Conservation (phyloP, 2,888 invertebrate species). For the Heliothis peltigera region DNA sequence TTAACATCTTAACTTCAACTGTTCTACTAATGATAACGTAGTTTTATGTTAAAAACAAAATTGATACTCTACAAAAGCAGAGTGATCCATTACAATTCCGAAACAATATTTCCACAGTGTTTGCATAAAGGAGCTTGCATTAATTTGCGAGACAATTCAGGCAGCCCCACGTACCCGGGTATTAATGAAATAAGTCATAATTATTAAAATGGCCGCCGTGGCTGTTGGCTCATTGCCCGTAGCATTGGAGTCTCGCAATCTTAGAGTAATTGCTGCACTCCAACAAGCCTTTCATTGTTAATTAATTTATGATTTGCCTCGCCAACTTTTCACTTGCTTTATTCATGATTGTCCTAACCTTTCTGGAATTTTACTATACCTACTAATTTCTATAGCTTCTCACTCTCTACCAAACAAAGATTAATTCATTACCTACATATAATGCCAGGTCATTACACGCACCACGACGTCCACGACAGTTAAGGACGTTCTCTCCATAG, state of each 20-base stretch:
- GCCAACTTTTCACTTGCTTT: slow-evolving; percentile 74
- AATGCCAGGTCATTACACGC: no score
- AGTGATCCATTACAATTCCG: slow-evolving; percentile 17
- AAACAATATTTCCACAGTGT: slow-evolving; percentile 34
- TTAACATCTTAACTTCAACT: no score
- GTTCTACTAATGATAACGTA: no score
- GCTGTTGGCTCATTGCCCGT: slow-evolving; percentile 81
- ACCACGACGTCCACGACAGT: no score
- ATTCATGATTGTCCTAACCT: slow-evolving; percentile 23
- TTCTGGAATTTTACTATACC: slow-evolving; percentile 2
- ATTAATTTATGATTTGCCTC: slow-evolving; percentile 85
- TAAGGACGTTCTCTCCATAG: no score
- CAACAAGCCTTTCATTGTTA: slow-evolving; percentile 78
- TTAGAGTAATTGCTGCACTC: slow-evolving; percentile 80
- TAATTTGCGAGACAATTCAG: slow-evolving; percentile 59
- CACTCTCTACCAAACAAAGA: not conserved
- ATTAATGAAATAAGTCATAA: slow-evolving; percentile 79
- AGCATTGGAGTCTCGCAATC: slow-evolving; percentile 77
- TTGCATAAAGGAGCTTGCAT: slow-evolving; percentile 51
- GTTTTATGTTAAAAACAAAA: not conserved
- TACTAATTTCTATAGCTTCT: not conserved
- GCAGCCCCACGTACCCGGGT: slow-evolving; percentile 58
- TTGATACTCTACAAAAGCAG: not conserved
- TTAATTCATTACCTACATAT: no score
- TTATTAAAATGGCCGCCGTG: slow-evolving; percentile 77